phyloP scores from a whole-genome alignment of 2,797 vertebrate genomes.

The Xiphophorus birchmanni region DNA sequence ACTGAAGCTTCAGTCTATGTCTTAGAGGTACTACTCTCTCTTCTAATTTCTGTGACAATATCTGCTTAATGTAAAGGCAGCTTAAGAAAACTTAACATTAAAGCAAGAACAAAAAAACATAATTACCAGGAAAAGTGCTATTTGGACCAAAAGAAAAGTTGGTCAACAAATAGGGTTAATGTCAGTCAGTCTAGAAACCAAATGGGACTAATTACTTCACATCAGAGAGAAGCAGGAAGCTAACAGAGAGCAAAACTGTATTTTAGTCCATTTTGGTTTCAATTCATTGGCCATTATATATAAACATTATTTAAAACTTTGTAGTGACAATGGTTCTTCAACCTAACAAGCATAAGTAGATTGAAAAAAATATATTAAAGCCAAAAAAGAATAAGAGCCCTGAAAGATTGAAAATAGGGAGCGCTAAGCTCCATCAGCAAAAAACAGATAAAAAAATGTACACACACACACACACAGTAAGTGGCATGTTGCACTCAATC shows the following conservation, averaged over 20 bases:
- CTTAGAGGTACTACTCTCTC: not conserved
- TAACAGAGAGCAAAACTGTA: not conserved
- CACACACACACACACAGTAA: too few relatives aligned
- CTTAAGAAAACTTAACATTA: not conserved
- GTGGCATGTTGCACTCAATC: too few relatives aligned
- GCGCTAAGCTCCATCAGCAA: too few relatives aligned
- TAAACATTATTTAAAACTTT: not conserved
- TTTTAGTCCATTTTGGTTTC: not conserved
- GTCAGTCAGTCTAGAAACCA: not conserved
- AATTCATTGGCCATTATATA: not conserved
- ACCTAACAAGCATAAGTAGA: not conserved
- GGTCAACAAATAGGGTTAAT: not conserved
- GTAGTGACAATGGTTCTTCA: not conserved
- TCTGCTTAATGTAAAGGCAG: not conserved
- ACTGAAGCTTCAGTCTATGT: not conserved
- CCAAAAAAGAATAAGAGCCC: not conserved
- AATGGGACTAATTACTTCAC: not conserved
- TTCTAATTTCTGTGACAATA: not conserved
- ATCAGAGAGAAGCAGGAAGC: not conserved
- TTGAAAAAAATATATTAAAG: not conserved
- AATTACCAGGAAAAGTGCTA: not conserved
- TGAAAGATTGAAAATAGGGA: too few relatives aligned
- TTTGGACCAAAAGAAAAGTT: not conserved
- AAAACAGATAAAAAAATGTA: too few relatives aligned
- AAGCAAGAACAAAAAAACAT: not conserved